Evolutionary conservation across 2,113 vertebrate species (phyloP).

Genomic region (Phalacrocorax brasilianus): DNA sequence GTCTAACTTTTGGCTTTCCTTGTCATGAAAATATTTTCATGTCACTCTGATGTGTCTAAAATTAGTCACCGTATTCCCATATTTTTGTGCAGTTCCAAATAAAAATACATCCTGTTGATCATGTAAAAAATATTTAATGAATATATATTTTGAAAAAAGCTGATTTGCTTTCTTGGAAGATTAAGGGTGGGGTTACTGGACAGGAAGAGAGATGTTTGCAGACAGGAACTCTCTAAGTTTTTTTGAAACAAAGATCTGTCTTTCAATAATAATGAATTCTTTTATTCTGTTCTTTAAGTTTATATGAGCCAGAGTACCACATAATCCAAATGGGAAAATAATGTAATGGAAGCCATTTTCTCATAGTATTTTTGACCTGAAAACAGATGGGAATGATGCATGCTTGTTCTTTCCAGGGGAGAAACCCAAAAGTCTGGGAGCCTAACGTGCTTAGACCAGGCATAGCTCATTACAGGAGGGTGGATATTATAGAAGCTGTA

Average conservation of each 20-base stretch:
- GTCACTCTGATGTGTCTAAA: background rate
- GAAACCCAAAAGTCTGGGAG: background rate
- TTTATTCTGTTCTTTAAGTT: background rate
- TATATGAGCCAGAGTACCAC: background rate
- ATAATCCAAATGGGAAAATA: background rate
- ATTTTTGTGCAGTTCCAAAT: slow-evolving; percentile 19
- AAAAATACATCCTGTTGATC: slow-evolving; percentile 61
- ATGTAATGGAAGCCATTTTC: background rate
- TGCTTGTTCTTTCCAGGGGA: background rate
- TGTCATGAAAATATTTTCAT: background rate
- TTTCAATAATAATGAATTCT: background rate
- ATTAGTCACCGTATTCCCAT: background rate
- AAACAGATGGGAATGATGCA: background rate
- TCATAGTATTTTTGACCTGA: background rate
- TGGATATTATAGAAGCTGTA: background rate
- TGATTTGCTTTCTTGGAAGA: background rate
- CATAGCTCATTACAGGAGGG: background rate
- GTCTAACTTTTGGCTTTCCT: background rate
- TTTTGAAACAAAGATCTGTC: background rate
- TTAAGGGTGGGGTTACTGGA: background rate
- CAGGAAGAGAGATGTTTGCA: slow-evolving; percentile 39
- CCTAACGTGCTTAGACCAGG: background rate
- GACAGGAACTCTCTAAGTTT: slow-evolving; percentile 13
- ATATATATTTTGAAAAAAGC: background rate
- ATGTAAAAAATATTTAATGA: slow-evolving; percentile 14